These are phyloP conservation scores for Microcaecilia unicolor DNA, from an alignment of 2,797 vertebrate genomes.

Conservation along the genomic window DNA sequence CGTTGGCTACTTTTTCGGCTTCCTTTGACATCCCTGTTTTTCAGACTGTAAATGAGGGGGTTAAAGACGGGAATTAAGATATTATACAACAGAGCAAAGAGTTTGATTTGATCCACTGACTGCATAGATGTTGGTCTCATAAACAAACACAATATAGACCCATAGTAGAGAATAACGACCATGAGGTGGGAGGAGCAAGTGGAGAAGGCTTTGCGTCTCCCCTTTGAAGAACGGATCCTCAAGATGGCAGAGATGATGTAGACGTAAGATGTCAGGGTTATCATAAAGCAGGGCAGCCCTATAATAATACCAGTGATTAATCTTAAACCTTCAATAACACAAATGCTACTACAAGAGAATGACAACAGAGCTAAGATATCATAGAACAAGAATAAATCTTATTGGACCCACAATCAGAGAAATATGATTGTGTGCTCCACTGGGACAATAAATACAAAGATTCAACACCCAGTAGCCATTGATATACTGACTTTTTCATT, in stretches of 20 bases:
- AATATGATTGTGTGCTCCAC: no score
- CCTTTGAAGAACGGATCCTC: slow-evolving; percentile 12
- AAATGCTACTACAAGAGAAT: no score
- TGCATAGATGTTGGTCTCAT: slow-evolving; percentile 17
- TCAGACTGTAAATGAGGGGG: slow-evolving; percentile 25
- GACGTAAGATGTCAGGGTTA: slow-evolving; percentile 20
- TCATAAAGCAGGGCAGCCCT: slow-evolving; percentile 19
- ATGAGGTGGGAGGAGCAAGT: slow-evolving; percentile 28
- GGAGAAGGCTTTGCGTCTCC: slow-evolving; percentile 20
- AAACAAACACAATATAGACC: slow-evolving; percentile 26
- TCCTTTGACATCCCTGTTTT: slow-evolving; percentile 30
- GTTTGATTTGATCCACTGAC: slow-evolving; percentile 23
- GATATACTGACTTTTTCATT: no score
- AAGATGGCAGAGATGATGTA: slow-evolving; percentile 23
- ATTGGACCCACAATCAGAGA: no score
- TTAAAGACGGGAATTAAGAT: slow-evolving; percentile 29
- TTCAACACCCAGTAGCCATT: no score
- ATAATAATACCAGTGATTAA: no score
- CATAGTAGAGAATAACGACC: slow-evolving; percentile 25
- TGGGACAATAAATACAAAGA: no score
- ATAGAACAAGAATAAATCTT: no score
- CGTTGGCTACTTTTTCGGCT: no score
- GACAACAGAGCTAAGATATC: no score
- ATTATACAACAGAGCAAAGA: slow-evolving; percentile 23
- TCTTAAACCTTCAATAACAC: no score